Conservation (phyloP, 2,113 vertebrate genomes). For the Alectura lathami region DNA sequence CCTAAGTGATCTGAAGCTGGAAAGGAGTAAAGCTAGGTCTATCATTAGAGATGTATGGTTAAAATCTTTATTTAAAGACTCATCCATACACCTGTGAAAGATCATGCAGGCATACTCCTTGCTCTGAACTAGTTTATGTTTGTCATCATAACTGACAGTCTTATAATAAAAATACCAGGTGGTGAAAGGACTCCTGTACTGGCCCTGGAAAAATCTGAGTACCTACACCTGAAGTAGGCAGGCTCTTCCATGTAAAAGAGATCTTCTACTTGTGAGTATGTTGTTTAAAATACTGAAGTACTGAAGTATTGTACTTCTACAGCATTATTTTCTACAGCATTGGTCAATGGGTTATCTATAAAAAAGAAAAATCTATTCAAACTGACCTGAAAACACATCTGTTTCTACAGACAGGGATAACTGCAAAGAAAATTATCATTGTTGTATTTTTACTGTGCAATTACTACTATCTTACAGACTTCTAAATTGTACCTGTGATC, state of each 20-base stretch:
- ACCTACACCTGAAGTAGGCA: background rate
- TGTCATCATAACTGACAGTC: background rate
- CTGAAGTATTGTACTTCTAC: no score
- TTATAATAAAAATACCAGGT: background rate
- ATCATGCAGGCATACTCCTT: background rate
- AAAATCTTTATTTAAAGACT: background rate
- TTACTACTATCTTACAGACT: background rate
- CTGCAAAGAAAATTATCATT: background rate
- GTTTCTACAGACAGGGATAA: background rate
- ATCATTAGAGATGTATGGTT: background rate
- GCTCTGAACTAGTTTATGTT: background rate
- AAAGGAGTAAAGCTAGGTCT: background rate
- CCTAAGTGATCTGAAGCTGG: background rate
- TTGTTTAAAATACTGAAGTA: background rate
- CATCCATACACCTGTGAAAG: background rate
- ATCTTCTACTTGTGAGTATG: background rate
- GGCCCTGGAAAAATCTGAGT: background rate
- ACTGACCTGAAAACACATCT: background rate
- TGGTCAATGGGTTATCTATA: background rate
- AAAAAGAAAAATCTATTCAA: background rate
- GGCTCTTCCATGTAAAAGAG: background rate
- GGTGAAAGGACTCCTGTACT: background rate
- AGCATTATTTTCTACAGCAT: constrained; percentile 8
- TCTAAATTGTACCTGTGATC: background rate
- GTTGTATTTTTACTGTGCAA: background rate